Evolutionary conservation across 1,140 invertebrate genomes (phyloP).

Genomic region (Ephestia elutella): DNA sequence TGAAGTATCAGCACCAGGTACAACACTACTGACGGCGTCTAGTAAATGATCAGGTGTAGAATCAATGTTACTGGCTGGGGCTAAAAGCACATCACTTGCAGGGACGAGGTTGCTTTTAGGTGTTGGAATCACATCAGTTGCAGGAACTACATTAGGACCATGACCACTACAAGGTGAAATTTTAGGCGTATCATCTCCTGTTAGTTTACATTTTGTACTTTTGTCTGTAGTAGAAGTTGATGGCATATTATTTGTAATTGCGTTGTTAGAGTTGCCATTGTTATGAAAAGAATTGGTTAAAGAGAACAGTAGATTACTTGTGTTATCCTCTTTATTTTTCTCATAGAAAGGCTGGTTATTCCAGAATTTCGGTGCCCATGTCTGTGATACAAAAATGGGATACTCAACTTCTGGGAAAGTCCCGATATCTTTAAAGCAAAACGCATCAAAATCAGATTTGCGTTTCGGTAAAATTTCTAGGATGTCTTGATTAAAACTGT

Average conservation of each 20-base stretch:
- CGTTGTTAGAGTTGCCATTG: neutral
- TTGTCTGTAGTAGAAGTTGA: neutral
- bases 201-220: neutral
- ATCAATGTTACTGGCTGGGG: no score
- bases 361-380: conserved; percentile 45
- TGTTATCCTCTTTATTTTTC: conserved; percentile 2
- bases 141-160: no score
- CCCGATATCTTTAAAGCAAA: conserved; percentile 22
- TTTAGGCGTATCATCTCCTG: neutral
- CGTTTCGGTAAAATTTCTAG: neutral
- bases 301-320: neutral
- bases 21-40: neutral
- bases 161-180: neutral
- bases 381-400: conserved; percentile 37
- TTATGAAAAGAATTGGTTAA: neutral
- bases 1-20: neutral
- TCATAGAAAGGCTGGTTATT: conserved; percentile 17
- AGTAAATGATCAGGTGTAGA: neutral
- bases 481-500: neutral
- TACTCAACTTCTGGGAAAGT: conserved; percentile 55
- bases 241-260: no score
- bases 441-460: neutral
- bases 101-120: neutral
- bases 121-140: no score
- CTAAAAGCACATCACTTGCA: neutral